Base-by-base conservation (phyloP, 2,113 vertebrate species). In the Triplophysa siluroides region DNA sequence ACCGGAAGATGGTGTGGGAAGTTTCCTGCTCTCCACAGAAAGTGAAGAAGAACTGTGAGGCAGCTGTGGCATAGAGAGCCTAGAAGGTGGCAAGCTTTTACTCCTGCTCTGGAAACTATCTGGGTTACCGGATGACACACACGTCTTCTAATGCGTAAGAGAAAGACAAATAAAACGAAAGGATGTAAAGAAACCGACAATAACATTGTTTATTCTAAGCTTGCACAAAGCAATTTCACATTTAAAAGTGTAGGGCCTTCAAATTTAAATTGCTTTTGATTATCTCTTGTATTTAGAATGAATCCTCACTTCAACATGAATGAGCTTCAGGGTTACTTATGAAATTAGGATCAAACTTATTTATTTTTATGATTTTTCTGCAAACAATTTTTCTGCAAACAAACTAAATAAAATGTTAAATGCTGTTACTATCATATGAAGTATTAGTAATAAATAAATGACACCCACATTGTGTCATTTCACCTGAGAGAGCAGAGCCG, bases 11-110 rank as follows among this genome's bases (percentile, higher is more conserved):
- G 83, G 65, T 14, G 66, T n/a, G 3, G 65, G 78, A 8, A 78
- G 71, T 50, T 81, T 78, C 76, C 85, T 78, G 50, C 66, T 78
- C 19, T 81, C 81, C 23, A 64, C 79, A 14, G 82, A 67, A 56
- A 62, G 70, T 9, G 84, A 82, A 3, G 85, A 70, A 60, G 76
- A 70, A 6, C 71, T 50, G 21, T 62, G 80, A 58, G 78, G 16
- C 41, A 78, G 78, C 24, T 69, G 84, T 3, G 79, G 79, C 69
- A 81, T 79, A 24, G 63, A 41, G 9, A 78, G 9, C 7, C 52
- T 23, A 12, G 45, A 56, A 9, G 19, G n/a, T 2, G 29, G 38
- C 43, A 45, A 5, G 43, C 21, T n/a, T 65, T 87, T 77, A 4
- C 61, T 16, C 19, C 72, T 45, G 13, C 45, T 8, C 74, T 76